A percentile compares a stretch with the other conserved stretches of the same genome.
phyloP scores from a whole-genome alignment of 2,797 vertebrate species.

The Chrysocyon brachyurus region DNA sequence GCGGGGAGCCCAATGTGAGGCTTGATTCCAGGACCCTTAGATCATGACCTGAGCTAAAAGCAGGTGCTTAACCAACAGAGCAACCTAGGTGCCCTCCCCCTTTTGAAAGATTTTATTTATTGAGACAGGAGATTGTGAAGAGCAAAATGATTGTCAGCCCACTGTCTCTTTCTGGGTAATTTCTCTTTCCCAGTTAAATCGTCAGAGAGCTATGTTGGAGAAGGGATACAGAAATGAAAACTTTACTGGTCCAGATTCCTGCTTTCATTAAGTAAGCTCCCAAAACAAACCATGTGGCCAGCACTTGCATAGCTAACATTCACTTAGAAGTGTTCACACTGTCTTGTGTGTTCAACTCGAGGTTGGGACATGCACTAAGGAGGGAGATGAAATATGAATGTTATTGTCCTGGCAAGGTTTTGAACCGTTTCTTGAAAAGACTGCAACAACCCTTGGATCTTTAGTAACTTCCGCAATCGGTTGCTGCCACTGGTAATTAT shows the following conservation, averaged over 20 bases:
- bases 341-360: not conserved
- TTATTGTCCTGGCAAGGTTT: conserved; percentile 11
- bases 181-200: not conserved
- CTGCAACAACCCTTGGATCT: not conserved
- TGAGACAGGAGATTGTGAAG: not conserved
- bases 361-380: not conserved
- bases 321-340: not conserved
- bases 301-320: not conserved
- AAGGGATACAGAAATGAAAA: not conserved
- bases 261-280: not conserved
- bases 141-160: not conserved
- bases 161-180: not conserved
- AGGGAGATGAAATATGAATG: not conserved
- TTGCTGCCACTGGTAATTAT: not conserved
- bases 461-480: not conserved
- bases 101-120: no score
- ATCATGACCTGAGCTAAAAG: no score
- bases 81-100: no score
- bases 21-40: no score
- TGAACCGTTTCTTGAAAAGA: conserved; percentile 25
- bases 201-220: not conserved
- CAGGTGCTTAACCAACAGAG: no score
- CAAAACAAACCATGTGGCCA: not conserved
- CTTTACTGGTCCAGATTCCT: not conserved
- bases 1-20: no score